These are phyloP conservation scores for Clistopyga incitator DNA, from an alignment of 2,888 invertebrate species.

Conservation along the genomic window DNA sequence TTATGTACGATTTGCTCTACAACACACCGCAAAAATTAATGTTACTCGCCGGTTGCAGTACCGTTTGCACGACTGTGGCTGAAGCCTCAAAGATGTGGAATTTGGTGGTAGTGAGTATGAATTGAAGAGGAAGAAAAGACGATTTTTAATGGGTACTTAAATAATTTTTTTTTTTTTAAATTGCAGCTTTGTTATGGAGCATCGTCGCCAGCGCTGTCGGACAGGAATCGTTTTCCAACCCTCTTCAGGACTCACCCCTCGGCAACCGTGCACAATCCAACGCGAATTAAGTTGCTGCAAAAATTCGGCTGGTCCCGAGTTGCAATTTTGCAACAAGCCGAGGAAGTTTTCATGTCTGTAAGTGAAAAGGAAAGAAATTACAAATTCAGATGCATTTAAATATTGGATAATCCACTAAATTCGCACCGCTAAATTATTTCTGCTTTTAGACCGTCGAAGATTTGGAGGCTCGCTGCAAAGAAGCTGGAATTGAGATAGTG, in stretches of 20 bases:
- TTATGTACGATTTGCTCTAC: constrained; percentile 99
- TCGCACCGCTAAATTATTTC: constrained; percentile 4
- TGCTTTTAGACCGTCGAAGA: constrained; percentile 95
- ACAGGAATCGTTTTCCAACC: constrained; percentile 98
- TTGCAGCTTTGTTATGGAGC: constrained; percentile 99
- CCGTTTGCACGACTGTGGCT: constrained; percentile 99
- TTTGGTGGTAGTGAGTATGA: constrained; percentile 95
- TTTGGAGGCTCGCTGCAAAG: constrained; percentile 96
- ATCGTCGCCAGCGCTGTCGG: constrained; percentile 98
- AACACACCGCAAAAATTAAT: constrained; percentile 97
- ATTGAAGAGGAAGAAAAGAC: background rate
- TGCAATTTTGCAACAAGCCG: constrained; percentile 98
- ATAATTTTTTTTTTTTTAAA: constrained; percentile 77
- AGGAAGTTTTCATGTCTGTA: constrained; percentile 98
- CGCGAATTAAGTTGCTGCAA: constrained; percentile 97
- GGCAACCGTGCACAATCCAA: constrained; percentile 99
- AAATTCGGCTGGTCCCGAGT: constrained; percentile 99
- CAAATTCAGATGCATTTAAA: background rate
- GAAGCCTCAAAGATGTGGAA: constrained; percentile 99
- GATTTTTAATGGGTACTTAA: background rate
- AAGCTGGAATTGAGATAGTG: constrained; percentile 96
- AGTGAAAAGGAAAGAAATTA: constrained; percentile 77
- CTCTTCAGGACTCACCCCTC: constrained; percentile 99
- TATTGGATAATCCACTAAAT: background rate
- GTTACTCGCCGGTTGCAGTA: constrained; percentile 98